phyloP scores from a whole-genome alignment of 1,140 invertebrate species.

The Aleiodes sp. region DNA sequence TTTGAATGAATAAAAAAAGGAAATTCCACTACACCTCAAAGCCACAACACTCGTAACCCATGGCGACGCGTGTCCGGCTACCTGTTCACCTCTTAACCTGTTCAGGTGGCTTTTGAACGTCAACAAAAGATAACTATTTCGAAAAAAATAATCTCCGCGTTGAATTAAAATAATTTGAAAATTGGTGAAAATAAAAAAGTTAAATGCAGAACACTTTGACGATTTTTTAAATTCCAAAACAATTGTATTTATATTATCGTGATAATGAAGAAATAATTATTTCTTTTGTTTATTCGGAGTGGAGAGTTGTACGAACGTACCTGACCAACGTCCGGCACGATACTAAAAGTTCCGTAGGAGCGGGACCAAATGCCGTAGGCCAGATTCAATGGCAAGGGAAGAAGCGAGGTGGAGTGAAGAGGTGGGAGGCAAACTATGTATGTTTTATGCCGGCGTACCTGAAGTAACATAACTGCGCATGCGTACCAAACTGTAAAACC shows the following conservation, averaged over 20 bases:
- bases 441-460: slow-evolving; percentile 1
- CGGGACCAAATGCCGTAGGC: not conserved
- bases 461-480: not conserved
- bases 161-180: too few relatives aligned
- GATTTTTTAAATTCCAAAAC: too few relatives aligned
- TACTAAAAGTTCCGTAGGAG: slow-evolving; percentile 44
- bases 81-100: slow-evolving; percentile 34
- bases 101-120: not conserved
- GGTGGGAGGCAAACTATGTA: slow-evolving; percentile 3
- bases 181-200: too few relatives aligned
- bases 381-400: not conserved
- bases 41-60: slow-evolving; percentile 55
- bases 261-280: too few relatives aligned
- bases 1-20: not conserved
- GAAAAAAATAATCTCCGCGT: not conserved
- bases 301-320: not conserved
- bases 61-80: slow-evolving; percentile 42
- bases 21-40: slow-evolving; percentile 45
- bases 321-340: slow-evolving; percentile 44
- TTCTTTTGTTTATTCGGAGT: not conserved
- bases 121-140: not conserved
- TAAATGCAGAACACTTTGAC: too few relatives aligned
- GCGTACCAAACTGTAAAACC: not conserved
- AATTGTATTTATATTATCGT: not conserved
- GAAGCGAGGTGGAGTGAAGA: not conserved